Base-by-base conservation (phyloP, 2,113 vertebrate genomes). In the Brachionichthys hirsutus region DNA sequence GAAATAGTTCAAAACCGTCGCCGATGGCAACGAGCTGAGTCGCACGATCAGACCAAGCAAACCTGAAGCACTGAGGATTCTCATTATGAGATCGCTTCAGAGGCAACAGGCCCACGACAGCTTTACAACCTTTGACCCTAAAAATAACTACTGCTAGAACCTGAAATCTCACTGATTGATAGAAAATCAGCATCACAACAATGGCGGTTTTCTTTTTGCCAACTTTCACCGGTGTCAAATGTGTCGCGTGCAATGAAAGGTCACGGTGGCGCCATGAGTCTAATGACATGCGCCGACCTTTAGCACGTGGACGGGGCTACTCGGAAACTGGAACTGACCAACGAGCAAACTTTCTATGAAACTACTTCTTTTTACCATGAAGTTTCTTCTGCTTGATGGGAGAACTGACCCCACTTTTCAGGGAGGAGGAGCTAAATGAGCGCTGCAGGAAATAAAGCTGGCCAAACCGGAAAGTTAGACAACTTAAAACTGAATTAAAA, bases 321-420 rank as follows among this genome's bases (percentile, higher is more conserved):
- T 60, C 19, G 85, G 81, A 87, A 84, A 84, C 67, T 75, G 70
- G 77, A 84, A 87, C 54, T 81, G 84, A 65, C 81, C 76, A 67
- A 20, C 35, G 54, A 50, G 43, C 60, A 72, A 79, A 68, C 65
- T 66, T 13, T 81, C 78, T 70, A 55, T 75, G 61, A 79, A 82
- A 65, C 36, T 4, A 75, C 82, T 81, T 78, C 68, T 70, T 62
- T 57, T 74, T 85, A 65, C 42, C 51, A 55, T 56, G 38, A 38
- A 8, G 3, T 62, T 70, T 70, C 19, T 56, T 13, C 38, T 19
- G 50, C 15, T 44, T 59, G 42, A 62, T 53, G 54, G 35, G 9
- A 38, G 24, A 47, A 13, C 49, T 55, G 10, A 49, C 49, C 56
- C n/a, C 2, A n/a, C 42, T 22, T 68, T 7, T 67, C 45, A 44